Evolutionary conservation across 2,113 vertebrate species (phyloP).

Genomic region (Emberiza fucata): DNA sequence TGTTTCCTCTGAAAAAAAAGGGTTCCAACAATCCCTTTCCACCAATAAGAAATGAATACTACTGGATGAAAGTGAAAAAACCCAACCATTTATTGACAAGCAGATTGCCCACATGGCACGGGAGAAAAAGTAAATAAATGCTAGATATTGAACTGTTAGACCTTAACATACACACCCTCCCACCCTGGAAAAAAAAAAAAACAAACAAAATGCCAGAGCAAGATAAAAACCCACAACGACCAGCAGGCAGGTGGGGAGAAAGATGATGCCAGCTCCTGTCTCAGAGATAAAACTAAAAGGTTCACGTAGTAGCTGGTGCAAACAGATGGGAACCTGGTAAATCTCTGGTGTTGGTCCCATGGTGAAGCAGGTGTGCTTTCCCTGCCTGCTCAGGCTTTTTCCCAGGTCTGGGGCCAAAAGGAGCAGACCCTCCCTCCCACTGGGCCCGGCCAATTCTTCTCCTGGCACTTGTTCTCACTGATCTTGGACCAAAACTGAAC

Average conservation of each 20-base stretch:
- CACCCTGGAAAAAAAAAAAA: not conserved
- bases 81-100: not conserved
- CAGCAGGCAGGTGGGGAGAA: rapidly evolving
- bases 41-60: not conserved
- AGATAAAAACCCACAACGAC: not conserved
- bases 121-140: not conserved
- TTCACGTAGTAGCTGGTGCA: not conserved
- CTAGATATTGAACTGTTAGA: not conserved
- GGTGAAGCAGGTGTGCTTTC: not conserved
- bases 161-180: not conserved
- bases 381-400: not conserved
- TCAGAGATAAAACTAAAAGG: not conserved
- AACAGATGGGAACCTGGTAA: not conserved
- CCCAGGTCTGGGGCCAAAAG: not conserved
- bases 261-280: not conserved
- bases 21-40: not conserved
- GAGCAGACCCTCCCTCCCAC: not conserved
- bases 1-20: not conserved
- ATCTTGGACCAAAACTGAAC: not conserved
- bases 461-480: not conserved
- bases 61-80: not conserved
- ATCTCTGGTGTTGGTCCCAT: no score
- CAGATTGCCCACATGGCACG: rapidly evolving
- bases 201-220: not conserved
- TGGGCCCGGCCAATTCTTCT: rapidly evolving